Conservation (phyloP, 2,113 vertebrate genomes). For the Psephotus haematonotus region DNA sequence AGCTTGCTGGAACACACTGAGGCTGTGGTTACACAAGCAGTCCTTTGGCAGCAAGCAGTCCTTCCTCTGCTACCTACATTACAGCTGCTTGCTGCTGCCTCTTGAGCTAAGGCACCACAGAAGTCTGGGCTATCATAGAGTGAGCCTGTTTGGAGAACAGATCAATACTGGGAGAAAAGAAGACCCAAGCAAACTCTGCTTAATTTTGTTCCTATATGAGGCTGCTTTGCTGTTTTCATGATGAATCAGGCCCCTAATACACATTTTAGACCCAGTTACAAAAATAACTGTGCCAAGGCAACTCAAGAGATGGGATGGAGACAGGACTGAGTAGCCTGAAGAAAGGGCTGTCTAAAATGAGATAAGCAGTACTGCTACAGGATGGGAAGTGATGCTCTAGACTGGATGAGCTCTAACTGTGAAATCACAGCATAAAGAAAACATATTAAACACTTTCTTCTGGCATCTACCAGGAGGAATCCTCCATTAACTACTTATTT, state of each 20-base stretch:
- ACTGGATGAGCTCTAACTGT: rapidly evolving
- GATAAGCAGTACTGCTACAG: background rate
- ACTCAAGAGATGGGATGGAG: background rate
- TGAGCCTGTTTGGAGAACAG: background rate
- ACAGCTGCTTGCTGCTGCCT: background rate
- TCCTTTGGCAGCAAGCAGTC: background rate
- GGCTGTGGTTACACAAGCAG: background rate
- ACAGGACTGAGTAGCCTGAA: background rate
- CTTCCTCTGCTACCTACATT: background rate
- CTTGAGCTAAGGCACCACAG: background rate
- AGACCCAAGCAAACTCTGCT: background rate
- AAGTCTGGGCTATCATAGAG: background rate
- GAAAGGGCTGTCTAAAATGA: background rate
- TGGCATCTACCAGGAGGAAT: background rate
- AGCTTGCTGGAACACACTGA: background rate
- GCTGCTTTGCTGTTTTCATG: background rate
- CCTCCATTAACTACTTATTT: background rate
- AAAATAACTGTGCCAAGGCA: background rate
- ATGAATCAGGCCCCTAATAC: background rate
- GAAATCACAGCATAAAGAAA: background rate
- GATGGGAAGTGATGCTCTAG: background rate
- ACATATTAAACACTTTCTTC: background rate
- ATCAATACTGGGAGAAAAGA: rapidly evolving
- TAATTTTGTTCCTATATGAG: background rate
- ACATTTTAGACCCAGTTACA: background rate